phyloP scores from a whole-genome alignment of 2,888 invertebrate species.

The Margaritifera margaritifera region DNA sequence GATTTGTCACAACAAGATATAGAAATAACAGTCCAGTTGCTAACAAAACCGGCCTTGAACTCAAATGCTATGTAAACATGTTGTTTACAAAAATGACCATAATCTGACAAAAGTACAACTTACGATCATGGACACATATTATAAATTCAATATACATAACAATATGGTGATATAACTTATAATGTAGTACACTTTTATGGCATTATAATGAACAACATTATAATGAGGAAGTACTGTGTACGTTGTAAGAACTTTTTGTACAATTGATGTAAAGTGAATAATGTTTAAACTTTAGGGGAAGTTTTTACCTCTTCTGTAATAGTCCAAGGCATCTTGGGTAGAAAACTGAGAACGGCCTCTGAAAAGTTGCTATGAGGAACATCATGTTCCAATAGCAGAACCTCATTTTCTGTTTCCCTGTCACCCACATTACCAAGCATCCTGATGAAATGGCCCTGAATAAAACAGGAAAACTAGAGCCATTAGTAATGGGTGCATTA shows the following conservation, averaged over 20 bases:
- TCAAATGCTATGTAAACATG: too few relatives aligned
- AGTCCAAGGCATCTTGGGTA: constrained; percentile 91
- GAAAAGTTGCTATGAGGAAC: constrained; percentile 97
- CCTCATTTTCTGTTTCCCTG: constrained; percentile 96
- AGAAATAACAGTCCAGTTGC: too few relatives aligned
- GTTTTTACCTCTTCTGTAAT: constrained; percentile 84
- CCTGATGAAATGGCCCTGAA: constrained; percentile 92
- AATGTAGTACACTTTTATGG: background rate
- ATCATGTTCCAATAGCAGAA: constrained; percentile 93
- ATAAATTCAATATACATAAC: too few relatives aligned
- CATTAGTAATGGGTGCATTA: too few relatives aligned
- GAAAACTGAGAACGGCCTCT: constrained; percentile 90
- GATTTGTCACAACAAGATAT: too few relatives aligned
- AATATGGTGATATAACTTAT: too few relatives aligned
- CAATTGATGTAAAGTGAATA: background rate
- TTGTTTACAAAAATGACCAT: too few relatives aligned
- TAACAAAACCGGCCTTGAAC: too few relatives aligned
- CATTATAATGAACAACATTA: background rate
- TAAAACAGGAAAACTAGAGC: constrained; percentile 2
- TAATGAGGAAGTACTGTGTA: background rate
- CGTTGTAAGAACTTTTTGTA: background rate
- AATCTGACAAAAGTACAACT: too few relatives aligned
- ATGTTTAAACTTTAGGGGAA: background rate
- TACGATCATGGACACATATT: too few relatives aligned
- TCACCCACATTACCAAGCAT: constrained; percentile 94